Evolutionary conservation across 53 echinoderm and acorn worm genomes (phyloP).

Genomic region (Crossaster papposus): DNA sequence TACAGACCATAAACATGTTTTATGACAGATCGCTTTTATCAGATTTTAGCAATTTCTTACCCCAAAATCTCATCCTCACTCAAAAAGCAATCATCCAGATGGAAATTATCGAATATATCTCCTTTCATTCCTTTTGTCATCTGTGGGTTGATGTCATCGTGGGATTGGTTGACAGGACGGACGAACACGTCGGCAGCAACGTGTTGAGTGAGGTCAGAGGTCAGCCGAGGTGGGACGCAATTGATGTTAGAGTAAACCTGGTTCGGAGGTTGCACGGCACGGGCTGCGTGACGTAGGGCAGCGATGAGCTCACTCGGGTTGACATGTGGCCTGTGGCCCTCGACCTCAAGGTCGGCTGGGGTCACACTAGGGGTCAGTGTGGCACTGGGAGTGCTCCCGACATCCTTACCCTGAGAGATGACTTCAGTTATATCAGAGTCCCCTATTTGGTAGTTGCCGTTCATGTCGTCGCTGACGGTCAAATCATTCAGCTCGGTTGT

Average conservation of each 20-base stretch:
- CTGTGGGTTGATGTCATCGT: not conserved
- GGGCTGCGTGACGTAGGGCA: conserved; percentile 71
- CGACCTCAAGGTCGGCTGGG: conserved; percentile 72
- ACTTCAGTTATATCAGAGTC: not conserved
- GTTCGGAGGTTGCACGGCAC: conserved; percentile 3
- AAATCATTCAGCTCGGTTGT: conserved; percentile 23
- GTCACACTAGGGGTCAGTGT: conserved; percentile 71
- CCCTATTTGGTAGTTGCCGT: conserved; percentile 2
- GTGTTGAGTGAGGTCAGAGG: conserved; percentile 2
- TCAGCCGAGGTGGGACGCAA: conserved; percentile 1
- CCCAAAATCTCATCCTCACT: conserved; percentile 37
- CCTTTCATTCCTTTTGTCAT: not conserved
- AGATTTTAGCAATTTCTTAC: not conserved
- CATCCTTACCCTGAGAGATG: not conserved
- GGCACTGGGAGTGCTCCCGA: not conserved
- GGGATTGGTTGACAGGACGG: not conserved
- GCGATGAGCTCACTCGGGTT: conserved; percentile 80
- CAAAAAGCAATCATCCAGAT: conserved; percentile 77
- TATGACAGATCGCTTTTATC: not conserved
- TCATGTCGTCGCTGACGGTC: conserved; percentile 27
- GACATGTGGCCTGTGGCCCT: conserved; percentile 63
- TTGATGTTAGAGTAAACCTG: not conserved
- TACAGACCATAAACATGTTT: too few relatives aligned
- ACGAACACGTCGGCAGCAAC: not conserved
- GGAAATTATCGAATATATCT: conserved; percentile 75